Evolutionary conservation across 2,888 invertebrate species (phyloP), one percentile per base, ranked within the genome.

Genomic region (Lottia gigantea): DNA sequence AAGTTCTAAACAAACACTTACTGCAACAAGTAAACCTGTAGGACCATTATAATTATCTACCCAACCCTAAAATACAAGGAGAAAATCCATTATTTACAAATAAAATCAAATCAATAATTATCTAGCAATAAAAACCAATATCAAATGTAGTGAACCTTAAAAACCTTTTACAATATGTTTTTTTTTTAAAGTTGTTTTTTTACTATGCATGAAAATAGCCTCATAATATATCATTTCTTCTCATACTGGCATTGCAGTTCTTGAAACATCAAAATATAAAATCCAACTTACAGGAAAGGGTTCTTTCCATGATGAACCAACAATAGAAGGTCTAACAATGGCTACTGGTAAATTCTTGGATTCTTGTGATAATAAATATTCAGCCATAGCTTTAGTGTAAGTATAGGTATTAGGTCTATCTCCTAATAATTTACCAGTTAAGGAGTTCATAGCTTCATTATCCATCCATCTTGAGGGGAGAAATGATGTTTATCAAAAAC

Each of bases 31-130:
- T 14, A 96, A 90, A 92, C 96, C 61, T 0, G 96, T 96, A 0
- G 97, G 96, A 0, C 98, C 98, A 85, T 97, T 98, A 88, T 96
- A 95, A 69, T 97, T 97, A 78, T 95, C 94, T 0, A 96, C 95
- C 97, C 97, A 98, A 0, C 97, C 97, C 0, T 95, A 93, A 74
- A 71, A 63, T 68, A 45, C 1, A 66, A 64, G 67, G 1, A 46
- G 49, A n/a, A 23, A 63, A 40, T 16, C 15, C 11, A 40, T 40
- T 63, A 12, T 12, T 40, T 16, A 40, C 26, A 63, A 26, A n/a
- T n/a, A n/a, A n/a, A n/a, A n/a, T 16, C 14, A 40, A 3, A 63
- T 25, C 12, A 31, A 31, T 31, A 31, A 31, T 31, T 31, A 31
- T 3, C 31, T 31, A 31, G 31, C 31, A 31, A 31, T 31, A 3